Evolutionary conservation across 2,888 invertebrate genomes (phyloP).

Genomic region (Alentia gelatinosa): DNA sequence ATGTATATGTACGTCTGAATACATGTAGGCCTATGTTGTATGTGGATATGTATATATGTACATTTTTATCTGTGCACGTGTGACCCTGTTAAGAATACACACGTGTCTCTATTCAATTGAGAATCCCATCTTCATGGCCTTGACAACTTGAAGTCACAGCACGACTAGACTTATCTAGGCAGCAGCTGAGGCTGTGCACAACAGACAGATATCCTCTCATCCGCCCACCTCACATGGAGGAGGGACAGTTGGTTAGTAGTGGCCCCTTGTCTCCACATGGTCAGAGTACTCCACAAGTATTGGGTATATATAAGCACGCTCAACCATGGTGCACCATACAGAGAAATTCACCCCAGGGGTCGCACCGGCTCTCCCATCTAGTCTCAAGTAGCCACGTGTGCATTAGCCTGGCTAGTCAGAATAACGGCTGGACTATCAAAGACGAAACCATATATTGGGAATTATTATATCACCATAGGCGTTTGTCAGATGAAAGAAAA

Average conservation of each 20-base stretch:
- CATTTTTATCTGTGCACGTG: background rate
- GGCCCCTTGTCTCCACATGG: background rate
- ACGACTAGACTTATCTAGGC: background rate
- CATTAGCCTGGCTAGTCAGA: background rate
- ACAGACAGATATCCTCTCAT: background rate
- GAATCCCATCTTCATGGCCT: too few species aligned
- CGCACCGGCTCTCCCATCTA: background rate
- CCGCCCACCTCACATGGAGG: too few species aligned
- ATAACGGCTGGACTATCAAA: background rate
- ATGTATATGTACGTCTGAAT: background rate
- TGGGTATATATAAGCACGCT: too few species aligned
- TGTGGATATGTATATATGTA: background rate
- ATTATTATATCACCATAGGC: too few species aligned
- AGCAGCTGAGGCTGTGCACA: background rate
- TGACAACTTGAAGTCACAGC: too few species aligned
- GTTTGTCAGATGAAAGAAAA: too few species aligned
- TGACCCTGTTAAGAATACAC: background rate
- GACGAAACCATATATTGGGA: background rate
- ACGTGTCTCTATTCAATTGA: too few species aligned
- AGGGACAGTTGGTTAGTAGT: background rate
- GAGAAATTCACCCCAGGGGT: background rate
- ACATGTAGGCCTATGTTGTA: background rate
- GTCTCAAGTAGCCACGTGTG: background rate
- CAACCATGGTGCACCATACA: background rate
- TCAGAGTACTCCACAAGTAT: too few species aligned